Conservation (phyloP, 2,888 invertebrate genomes). For the Mamestra brassicae region DNA sequence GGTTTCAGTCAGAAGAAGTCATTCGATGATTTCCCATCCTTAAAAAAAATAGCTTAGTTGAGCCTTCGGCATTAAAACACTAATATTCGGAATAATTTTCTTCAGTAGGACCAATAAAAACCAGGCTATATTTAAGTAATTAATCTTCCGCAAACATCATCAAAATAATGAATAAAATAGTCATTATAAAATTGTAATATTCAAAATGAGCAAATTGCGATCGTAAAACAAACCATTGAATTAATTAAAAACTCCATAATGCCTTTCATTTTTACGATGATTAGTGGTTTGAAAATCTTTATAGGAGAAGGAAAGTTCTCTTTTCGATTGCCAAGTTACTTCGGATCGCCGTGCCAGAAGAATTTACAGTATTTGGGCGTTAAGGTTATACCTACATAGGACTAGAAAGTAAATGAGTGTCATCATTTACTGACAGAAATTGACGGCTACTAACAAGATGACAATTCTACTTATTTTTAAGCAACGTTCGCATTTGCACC, state of each 20-base stretch:
- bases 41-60: background rate
- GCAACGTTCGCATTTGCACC: too few relatives aligned
- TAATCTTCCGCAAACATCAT: conserved; percentile 3
- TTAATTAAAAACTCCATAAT: conserved; percentile 44
- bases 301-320: conserved; percentile 18
- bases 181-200: conserved; percentile 18
- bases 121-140: background rate
- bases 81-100: too few relatives aligned
- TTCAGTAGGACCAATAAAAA: background rate
- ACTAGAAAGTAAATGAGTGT: too few relatives aligned
- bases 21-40: too few relatives aligned
- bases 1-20: too few relatives aligned
- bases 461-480: too few relatives aligned
- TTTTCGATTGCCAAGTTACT: conserved; percentile 2
- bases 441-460: too few relatives aligned
- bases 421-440: too few relatives aligned
- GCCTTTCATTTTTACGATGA: conserved; percentile 38
- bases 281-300: conserved; percentile 21
- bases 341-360: background rate
- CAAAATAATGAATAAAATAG: conserved; percentile 12
- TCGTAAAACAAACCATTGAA: conserved; percentile 40
- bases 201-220: conserved; percentile 20
- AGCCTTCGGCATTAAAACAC: too few relatives aligned
- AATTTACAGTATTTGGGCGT: background rate
- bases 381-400: too few relatives aligned